phyloP scores from a whole-genome alignment of 2,797 vertebrate species.

The Melanotaenia maccullochi region DNA sequence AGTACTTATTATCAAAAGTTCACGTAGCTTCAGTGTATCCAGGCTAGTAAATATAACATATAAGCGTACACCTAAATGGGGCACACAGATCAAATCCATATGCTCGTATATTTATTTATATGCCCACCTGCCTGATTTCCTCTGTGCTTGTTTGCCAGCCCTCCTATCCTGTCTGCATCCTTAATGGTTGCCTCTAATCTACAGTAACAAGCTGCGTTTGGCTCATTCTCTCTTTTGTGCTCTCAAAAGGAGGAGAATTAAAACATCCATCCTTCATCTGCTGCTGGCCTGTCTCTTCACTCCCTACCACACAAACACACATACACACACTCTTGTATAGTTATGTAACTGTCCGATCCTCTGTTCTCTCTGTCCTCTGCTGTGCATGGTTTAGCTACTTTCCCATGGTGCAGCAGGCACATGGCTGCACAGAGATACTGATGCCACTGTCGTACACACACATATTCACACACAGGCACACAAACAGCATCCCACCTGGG shows the following conservation, averaged over 20 bases:
- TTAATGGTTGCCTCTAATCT: constrained; percentile 47
- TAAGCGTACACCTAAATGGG: constrained; percentile 12
- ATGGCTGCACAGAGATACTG: constrained; percentile 62
- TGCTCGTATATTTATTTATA: constrained; percentile 27
- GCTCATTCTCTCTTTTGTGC: constrained; percentile 22
- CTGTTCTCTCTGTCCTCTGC: constrained; percentile 51
- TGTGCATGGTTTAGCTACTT: constrained; percentile 65
- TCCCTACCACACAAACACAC: constrained; percentile 4
- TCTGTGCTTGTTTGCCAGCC: constrained; percentile 2
- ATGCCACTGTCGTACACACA: constrained; percentile 46
- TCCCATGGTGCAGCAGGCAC: constrained; percentile 58
- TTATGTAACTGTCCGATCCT: constrained; percentile 37
- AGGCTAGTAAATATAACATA: background rate
- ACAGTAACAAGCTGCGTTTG: constrained; percentile 34
- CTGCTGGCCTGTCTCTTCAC: constrained; percentile 13
- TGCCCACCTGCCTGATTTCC: constrained; percentile 29
- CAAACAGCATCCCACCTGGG: constrained; percentile 42
- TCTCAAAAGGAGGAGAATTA: constrained; percentile 45
- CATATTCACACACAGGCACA: constrained; percentile 40
- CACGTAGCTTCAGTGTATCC: background rate
- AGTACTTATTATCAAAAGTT: background rate
- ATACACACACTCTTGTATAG: constrained; percentile 12
- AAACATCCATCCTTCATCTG: constrained; percentile 53
- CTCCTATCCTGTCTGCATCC: constrained; percentile 24
- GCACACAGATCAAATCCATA: constrained; percentile 12